Evolutionary conservation across 2,113 vertebrate species (phyloP).

Genomic region (Trogon melanurus): DNA sequence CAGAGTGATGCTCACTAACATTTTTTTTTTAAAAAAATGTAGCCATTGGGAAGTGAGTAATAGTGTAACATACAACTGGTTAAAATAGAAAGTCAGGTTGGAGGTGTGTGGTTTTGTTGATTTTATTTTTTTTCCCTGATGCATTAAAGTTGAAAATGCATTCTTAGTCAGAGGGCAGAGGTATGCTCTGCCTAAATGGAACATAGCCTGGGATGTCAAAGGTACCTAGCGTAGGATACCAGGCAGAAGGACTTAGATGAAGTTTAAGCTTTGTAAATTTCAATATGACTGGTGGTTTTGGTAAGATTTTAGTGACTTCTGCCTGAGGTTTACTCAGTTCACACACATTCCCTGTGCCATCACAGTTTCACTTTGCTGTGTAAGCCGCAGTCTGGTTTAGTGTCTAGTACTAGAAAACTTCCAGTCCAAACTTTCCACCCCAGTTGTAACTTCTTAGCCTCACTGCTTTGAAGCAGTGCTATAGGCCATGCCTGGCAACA

Average conservation of each 20-base stretch:
- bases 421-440: neutral
- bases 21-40: neutral
- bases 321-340: neutral
- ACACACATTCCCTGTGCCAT: accelerated
- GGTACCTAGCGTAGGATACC: neutral
- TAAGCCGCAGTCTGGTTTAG: neutral
- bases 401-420: neutral
- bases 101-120: neutral
- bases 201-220: neutral
- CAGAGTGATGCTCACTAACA: neutral
- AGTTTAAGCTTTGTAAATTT: neutral
- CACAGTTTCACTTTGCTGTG: neutral
- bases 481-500: neutral
- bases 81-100: neutral
- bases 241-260: neutral
- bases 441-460: neutral
- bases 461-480: neutral
- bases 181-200: neutral
- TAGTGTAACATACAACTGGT: neutral
- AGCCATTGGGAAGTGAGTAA: neutral
- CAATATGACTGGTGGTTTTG: neutral
- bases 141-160: neutral
- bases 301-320: neutral
- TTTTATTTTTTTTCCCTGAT: neutral
- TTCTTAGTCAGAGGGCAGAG: neutral